These are phyloP conservation scores for Odontocolon sp. DNA, from an alignment of 2,888 invertebrate species.

Conservation along the genomic window DNA sequence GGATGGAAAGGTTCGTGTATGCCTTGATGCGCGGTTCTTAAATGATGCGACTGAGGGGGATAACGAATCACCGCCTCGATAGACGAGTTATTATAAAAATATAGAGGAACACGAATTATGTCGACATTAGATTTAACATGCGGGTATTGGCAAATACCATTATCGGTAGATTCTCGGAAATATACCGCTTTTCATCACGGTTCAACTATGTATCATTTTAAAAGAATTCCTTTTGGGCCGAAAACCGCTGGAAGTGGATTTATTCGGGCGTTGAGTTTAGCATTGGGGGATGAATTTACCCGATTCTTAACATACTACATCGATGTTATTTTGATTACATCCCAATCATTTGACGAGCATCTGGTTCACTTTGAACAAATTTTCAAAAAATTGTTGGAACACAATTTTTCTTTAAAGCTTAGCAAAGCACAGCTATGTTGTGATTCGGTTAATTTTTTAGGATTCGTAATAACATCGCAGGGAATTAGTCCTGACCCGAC, in stretches of 20 bases:
- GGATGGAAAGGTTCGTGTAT: constrained; percentile 62
- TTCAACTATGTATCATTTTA: constrained; percentile 27
- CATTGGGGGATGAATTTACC: constrained; percentile 55
- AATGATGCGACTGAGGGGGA: constrained; percentile 68
- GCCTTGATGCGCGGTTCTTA: constrained; percentile 69
- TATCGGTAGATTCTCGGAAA: constrained; percentile 49
- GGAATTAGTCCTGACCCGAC: constrained; percentile 37
- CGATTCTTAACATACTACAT: constrained; percentile 66
- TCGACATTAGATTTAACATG: constrained; percentile 2
- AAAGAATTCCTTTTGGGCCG: constrained; percentile 12
- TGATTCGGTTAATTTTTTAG: constrained; percentile 54
- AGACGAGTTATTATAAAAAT: constrained; percentile 60
- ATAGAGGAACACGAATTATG: constrained; percentile 46
- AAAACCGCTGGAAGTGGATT: constrained; percentile 52
- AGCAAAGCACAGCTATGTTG: constrained; percentile 62
- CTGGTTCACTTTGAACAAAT: constrained; percentile 59
- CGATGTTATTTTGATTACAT: constrained; percentile 67
- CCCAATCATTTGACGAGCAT: constrained; percentile 51
- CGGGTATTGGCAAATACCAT: constrained; percentile 64
- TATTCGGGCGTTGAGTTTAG: constrained; percentile 55
- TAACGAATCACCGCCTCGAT: constrained; percentile 62
- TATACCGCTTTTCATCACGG: constrained; percentile 61
- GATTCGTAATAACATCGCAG: constrained; percentile 32
- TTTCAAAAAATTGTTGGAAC: constrained; percentile 53
- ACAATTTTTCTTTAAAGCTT: constrained; percentile 64